Conservation (phyloP, 2,888 invertebrate species). For the Chrysolina haemoptera region DNA sequence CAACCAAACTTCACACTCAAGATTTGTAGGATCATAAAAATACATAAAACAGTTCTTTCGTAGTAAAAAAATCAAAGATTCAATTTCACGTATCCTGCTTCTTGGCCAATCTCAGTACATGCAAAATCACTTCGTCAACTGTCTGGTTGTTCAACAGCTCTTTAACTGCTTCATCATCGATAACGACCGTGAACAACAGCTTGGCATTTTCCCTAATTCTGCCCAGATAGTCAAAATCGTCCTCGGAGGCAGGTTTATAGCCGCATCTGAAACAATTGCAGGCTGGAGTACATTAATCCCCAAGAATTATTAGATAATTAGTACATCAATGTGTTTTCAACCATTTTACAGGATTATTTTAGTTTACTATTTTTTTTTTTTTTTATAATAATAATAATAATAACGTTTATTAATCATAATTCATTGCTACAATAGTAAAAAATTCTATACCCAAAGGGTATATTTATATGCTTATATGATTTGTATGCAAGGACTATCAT, state of each 20-base stretch:
- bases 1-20: not conserved
- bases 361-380: too few species aligned
- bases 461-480: too few species aligned
- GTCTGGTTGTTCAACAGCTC: constrained; percentile 87
- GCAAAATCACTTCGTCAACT: constrained; percentile 89
- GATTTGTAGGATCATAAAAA: not conserved
- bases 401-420: too few species aligned
- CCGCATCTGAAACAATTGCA: constrained; percentile 75
- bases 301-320: too few species aligned
- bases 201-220: constrained; percentile 88
- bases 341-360: too few species aligned
- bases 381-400: too few species aligned
- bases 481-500: too few species aligned
- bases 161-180: constrained; percentile 86
- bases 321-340: too few species aligned
- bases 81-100: constrained; percentile 45
- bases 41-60: too few species aligned
- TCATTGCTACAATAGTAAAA: too few species aligned
- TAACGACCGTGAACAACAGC: constrained; percentile 86
- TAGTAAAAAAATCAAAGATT: not conserved
- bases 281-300: not conserved
- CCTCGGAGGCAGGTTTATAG: constrained; percentile 78
- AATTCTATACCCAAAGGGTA: too few species aligned
- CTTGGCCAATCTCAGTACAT: constrained; percentile 80
- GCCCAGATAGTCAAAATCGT: constrained; percentile 74